phyloP scores from a whole-genome alignment of 2,888 invertebrate genomes.

The Thereva unica region DNA sequence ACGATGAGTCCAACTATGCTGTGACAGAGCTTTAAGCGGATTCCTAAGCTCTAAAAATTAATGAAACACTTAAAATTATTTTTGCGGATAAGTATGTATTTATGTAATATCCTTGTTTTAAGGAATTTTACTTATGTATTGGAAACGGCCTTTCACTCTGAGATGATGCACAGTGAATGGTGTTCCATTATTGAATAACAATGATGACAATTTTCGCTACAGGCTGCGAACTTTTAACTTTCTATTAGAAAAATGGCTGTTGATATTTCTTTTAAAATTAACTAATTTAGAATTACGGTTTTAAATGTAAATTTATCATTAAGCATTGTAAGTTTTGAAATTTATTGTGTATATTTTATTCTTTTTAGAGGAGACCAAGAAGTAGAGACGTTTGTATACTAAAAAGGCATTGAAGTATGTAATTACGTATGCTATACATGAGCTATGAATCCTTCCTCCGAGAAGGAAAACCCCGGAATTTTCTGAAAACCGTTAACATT shows the following conservation, averaged over 20 bases:
- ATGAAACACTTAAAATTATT: background rate
- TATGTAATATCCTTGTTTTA: no score
- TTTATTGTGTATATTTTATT: no score
- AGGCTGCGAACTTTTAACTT: constrained; percentile 33
- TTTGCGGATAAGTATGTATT: constrained; percentile 14
- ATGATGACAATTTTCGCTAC: constrained; percentile 28
- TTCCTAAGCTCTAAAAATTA: constrained; percentile 1
- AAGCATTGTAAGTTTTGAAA: constrained; percentile 9
- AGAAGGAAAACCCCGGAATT: no score
- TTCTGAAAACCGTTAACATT: no score
- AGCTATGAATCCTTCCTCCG: no score
- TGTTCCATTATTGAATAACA: background rate
- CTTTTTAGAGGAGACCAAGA: no score
- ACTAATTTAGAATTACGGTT: constrained; percentile 24
- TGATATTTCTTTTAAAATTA: constrained; percentile 17
- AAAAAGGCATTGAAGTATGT: no score
- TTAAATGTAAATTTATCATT: constrained; percentile 25
- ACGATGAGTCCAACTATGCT: constrained; percentile 58
- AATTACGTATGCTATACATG: no score
- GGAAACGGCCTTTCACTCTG: no score
- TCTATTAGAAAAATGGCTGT: constrained; percentile 31
- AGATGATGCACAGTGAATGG: no score
- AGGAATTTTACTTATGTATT: no score
- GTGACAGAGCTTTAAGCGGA: constrained; percentile 57
- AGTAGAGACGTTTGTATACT: no score